Percentiles rank a stretch among this genome's conserved stretches.
These are phyloP conservation scores for Hypena proboscidalis DNA, from an alignment of 2,888 invertebrate genomes.

Conservation along the genomic window DNA sequence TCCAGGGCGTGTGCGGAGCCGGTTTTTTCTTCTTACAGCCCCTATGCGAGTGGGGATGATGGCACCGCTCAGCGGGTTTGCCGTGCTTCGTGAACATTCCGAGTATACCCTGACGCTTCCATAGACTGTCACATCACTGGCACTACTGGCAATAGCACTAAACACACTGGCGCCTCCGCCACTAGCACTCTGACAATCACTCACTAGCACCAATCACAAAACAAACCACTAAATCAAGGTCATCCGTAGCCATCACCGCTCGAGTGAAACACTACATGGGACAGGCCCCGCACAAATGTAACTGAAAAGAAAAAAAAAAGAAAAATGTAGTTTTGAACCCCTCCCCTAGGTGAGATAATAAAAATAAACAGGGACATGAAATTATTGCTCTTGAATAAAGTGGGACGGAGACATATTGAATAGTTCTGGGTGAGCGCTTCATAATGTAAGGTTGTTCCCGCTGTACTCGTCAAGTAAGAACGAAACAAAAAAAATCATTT, in stretches of 20 bases:
- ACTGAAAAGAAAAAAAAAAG: conserved; percentile 84
- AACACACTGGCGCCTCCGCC: conserved; percentile 55
- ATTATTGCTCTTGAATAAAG: conserved; percentile 38
- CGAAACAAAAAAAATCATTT: conserved; percentile 53
- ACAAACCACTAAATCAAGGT: conserved; percentile 70
- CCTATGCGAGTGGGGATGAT: conserved; percentile 71
- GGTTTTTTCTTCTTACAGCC: conserved; percentile 82
- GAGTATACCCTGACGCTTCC: conserved; percentile 75
- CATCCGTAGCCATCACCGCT: conserved; percentile 78
- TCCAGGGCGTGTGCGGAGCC: conserved; percentile 82
- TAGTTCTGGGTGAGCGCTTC: conserved; percentile 49
- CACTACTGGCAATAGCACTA: conserved; percentile 61
- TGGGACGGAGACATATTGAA: conserved; percentile 50
- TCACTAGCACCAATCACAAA: conserved; percentile 70
- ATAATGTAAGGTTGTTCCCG: conserved; percentile 54
- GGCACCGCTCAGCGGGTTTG: conserved; percentile 81
- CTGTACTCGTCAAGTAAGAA: conserved; percentile 45
- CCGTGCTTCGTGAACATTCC: conserved; percentile 83
- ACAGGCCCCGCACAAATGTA: conserved; percentile 64
- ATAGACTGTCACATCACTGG: conserved; percentile 81
- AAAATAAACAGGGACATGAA: conserved; percentile 44
- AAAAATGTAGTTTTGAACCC: conserved; percentile 65
- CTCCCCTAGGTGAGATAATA: conserved; percentile 43
- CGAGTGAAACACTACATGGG: conserved; percentile 68
- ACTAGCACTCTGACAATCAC: conserved; percentile 52